A percentile compares a stretch with the other conserved stretches of the same genome.
Conservation (phyloP, 1,140 invertebrate genomes). For the Euura lappo region DNA sequence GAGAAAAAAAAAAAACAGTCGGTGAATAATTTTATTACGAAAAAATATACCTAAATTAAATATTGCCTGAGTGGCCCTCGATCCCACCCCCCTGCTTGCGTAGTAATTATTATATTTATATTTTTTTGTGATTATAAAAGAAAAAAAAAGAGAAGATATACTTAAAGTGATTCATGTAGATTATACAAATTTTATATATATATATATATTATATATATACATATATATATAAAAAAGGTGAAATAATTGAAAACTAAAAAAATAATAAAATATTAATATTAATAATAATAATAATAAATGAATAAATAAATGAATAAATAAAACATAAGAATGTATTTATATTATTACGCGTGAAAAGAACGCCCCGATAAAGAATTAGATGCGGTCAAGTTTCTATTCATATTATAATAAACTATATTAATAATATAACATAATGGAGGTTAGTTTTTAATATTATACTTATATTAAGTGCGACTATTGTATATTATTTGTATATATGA, state of each 20-base stretch:
- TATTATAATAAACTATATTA: slow-evolving; percentile 34
- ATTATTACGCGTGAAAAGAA: slow-evolving; percentile 38
- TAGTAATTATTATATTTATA: slow-evolving; percentile 47
- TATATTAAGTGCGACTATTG: slow-evolving; percentile 43
- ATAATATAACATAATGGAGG: slow-evolving; percentile 38
- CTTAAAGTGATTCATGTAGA: slow-evolving; percentile 52
- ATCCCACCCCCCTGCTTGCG: slow-evolving; percentile 34
- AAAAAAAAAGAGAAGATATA: slow-evolving; percentile 40
- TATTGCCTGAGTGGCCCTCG: slow-evolving; percentile 47
- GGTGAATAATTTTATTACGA: neutral
- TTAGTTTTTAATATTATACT: slow-evolving; percentile 47
- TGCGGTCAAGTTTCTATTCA: slow-evolving; percentile 51
- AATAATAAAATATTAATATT: neutral
- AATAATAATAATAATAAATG: neutral
- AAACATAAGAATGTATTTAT: slow-evolving; percentile 41
- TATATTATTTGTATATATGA: slow-evolving; percentile 53
- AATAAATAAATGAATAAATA: slow-evolving; percentile 11
- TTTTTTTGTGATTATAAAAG: slow-evolving; percentile 43
- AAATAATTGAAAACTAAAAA: slow-evolving; percentile 14
- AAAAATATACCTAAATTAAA: slow-evolving; percentile 8
- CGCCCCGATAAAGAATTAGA: slow-evolving; percentile 40
- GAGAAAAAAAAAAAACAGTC: neutral
- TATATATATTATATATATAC: too few relatives aligned
- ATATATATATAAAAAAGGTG: slow-evolving; percentile 34
- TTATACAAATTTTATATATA: slow-evolving; percentile 51